Percentiles rank a stretch among this genome's conserved stretches.
phyloP scores from a whole-genome alignment of 2,888 invertebrate species.

The Panopea generosa region DNA sequence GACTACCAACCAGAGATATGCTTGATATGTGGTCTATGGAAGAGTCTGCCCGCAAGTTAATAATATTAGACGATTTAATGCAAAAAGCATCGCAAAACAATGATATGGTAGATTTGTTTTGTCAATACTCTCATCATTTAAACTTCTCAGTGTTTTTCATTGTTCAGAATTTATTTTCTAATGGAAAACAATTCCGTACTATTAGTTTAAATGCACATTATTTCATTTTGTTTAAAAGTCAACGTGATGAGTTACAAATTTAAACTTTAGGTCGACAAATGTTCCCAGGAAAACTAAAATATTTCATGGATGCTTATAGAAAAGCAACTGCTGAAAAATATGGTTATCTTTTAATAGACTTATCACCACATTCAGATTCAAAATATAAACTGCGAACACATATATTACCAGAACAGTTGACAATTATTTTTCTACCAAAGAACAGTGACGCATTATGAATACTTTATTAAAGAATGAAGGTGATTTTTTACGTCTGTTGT shows the following conservation, averaged over 20 bases:
- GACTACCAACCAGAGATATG: too few species aligned
- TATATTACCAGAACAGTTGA: constrained; percentile 44
- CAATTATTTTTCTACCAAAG: constrained; percentile 31
- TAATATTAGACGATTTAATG: constrained; percentile 1
- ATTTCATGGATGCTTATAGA: constrained; percentile 43
- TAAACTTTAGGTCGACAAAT: constrained; percentile 52
- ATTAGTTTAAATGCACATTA: constrained; percentile 58
- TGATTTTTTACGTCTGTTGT: constrained; percentile 19
- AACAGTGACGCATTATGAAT: constrained; percentile 16
- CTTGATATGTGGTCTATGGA: too few species aligned
- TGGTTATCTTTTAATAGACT: constrained; percentile 48
- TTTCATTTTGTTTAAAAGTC: constrained; percentile 49
- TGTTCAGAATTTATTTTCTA: constrained; percentile 41
- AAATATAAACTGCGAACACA: constrained; percentile 48
- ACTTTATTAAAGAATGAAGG: constrained; percentile 18
- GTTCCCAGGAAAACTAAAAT: constrained; percentile 36
- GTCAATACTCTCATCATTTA: constrained; percentile 39
- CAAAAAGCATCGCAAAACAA: constrained; percentile 9
- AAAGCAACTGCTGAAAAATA: constrained; percentile 46
- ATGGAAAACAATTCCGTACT: constrained; percentile 48
- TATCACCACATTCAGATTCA: constrained; percentile 49
- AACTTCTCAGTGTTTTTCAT: constrained; percentile 45
- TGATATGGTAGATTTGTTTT: constrained; percentile 13
- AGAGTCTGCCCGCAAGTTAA: background rate
- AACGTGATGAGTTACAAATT: constrained; percentile 48